Evolutionary conservation across 2,888 invertebrate genomes (phyloP), one percentile per base, ranked within the genome.

Genomic region (Dasypolia templi): DNA sequence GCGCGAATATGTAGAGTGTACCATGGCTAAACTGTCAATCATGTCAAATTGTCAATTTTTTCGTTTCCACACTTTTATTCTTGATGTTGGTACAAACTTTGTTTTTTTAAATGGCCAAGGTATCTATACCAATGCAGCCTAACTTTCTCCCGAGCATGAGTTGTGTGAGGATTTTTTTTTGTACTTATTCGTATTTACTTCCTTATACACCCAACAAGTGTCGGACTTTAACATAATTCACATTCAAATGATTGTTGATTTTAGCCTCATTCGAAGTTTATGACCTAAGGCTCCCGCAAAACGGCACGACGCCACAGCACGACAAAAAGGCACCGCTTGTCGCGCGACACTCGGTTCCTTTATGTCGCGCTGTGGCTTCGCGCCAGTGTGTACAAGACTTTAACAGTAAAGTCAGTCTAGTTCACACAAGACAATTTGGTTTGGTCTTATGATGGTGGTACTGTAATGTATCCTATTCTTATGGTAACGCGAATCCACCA

Each of bases 1-100:
- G 90, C 90, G 90, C 90, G 88, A 89, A 88, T 83, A 79, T 56
- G 51, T 58, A 17, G 11, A 51, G 14, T 42, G 12, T 12, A 22
- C 4, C 14, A 22, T 46, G 26, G 17, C 26, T 39, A 7, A 62
- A 75, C 72, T 63, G 82, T 85, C 82, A 82, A 55, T 35, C 19
- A 22, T 46, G 26, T 19, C 32, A 11, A 64, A 75, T 73, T 61
- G 82, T 85, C 82, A 81, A 55, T 35, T 35, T 35, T 9, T 39
- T n/a, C n/a, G n/a, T 39, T 29, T 26, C 35, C 19, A 11, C n/a
- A 19, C 44, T 9, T 35, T 49, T 22, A 11, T 29, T 26, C 19
- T 3, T 32, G 46, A 55, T 62, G 58, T 49, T 63, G 79, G 63
- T 53, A 39, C n/a, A 29, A 17, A n/a, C 12, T 55, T 39, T n/a